A percentile compares a stretch with the other conserved stretches of the same genome.
phyloP scores from a whole-genome alignment of 2,113 vertebrate genomes.

The Eonycteris spelaea region DNA sequence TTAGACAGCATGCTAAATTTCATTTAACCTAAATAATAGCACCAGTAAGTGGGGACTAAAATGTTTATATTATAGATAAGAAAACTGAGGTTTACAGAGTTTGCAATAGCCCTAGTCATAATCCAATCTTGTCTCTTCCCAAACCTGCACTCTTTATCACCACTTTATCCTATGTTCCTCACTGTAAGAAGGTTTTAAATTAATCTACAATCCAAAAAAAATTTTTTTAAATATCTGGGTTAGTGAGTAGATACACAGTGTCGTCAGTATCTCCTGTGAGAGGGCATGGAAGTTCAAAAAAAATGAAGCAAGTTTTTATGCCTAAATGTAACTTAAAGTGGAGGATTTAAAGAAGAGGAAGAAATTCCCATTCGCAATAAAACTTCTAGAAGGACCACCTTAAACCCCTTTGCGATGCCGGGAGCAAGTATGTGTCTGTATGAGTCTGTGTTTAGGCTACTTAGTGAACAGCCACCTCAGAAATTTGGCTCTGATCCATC shows the following conservation, averaged over 20 bases:
- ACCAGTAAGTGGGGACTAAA: neutral
- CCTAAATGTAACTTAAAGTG: neutral
- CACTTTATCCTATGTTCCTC: too few relatives aligned
- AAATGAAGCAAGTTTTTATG: neutral
- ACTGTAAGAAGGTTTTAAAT: neutral
- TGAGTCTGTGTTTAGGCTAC: neutral
- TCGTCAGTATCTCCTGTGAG: neutral
- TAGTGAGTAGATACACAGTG: neutral
- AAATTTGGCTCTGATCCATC: conserved; percentile 37
- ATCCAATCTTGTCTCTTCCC: neutral
- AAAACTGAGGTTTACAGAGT: neutral
- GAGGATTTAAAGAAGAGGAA: neutral
- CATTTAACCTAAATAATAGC: neutral
- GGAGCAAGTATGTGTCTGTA: neutral
- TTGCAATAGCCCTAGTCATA: neutral
- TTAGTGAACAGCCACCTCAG: neutral
- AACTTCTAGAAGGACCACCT: neutral
- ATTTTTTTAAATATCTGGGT: neutral
- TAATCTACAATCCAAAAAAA: neutral
- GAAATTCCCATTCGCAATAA: neutral
- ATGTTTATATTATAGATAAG: neutral
- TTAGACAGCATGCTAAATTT: neutral
- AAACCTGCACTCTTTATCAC: neutral
- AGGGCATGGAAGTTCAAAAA: neutral
- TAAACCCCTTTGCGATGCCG: neutral